Evolutionary conservation across 2,888 invertebrate genomes (phyloP).

Genomic region (Eugnorisma glareosa): DNA sequence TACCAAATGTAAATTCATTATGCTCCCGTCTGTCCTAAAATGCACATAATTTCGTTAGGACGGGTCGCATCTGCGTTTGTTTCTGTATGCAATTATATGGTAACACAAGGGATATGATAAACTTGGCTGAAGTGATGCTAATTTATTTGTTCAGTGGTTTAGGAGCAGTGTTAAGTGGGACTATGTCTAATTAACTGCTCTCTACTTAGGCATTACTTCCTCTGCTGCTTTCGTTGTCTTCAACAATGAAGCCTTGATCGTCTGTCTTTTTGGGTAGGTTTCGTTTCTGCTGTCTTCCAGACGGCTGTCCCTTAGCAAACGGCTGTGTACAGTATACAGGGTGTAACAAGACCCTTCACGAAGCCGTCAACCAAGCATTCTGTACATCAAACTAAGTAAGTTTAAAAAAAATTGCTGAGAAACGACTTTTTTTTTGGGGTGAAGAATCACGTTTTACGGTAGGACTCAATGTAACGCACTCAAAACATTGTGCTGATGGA

Average conservation of each 20-base stretch:
- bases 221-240: neutral
- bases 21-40: constrained; percentile 22
- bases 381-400: too few relatives aligned
- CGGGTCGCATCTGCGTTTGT: constrained; percentile 20
- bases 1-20: constrained; percentile 32
- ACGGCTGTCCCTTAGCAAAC: too few relatives aligned
- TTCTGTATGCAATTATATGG: neutral
- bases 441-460: too few relatives aligned
- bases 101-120: neutral
- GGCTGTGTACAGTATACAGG: too few relatives aligned
- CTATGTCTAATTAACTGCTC: neutral
- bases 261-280: neutral
- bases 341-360: too few relatives aligned
- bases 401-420: too few relatives aligned
- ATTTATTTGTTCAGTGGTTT: constrained; percentile 23
- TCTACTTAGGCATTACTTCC: neutral
- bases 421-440: too few relatives aligned
- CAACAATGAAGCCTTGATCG: neutral
- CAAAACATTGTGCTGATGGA: too few relatives aligned
- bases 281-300: neutral
- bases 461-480: too few relatives aligned
- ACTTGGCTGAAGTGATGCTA: neutral
- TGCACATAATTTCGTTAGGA: constrained; percentile 39
- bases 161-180: neutral
- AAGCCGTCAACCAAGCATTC: too few relatives aligned